These are phyloP conservation scores for Lepus americanus DNA, from an alignment of 2,113 vertebrate genomes.

Conservation along the genomic window DNA sequence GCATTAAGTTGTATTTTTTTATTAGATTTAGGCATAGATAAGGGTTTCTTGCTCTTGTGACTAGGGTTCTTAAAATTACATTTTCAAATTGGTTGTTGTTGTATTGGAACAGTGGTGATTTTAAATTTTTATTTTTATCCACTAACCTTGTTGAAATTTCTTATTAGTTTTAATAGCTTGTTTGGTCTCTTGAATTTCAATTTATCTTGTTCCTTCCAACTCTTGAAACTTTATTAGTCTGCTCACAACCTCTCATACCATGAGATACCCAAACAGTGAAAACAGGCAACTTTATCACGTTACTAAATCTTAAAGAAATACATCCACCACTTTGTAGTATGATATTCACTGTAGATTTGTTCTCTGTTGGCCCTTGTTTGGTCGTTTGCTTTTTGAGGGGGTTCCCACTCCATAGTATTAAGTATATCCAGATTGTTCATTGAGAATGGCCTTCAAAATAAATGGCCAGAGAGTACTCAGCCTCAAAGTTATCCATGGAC, in stretches of 20 bases:
- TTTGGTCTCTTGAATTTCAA: constrained; percentile 63
- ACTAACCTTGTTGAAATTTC: constrained; percentile 62
- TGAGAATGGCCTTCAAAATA: not conserved
- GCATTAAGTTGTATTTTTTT: constrained; percentile 30
- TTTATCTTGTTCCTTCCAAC: constrained; percentile 46
- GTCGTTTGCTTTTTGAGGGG: too few relatives aligned
- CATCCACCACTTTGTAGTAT: not conserved
- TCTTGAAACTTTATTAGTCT: constrained; percentile 49
- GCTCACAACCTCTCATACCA: constrained; percentile 24
- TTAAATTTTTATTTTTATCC: constrained; percentile 69
- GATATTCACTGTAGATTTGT: not conserved
- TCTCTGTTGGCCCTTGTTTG: not conserved
- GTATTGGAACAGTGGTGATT: not conserved
- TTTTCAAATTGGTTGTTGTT: constrained; percentile 65
- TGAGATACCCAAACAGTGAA: constrained; percentile 53
- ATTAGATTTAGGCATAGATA: constrained; percentile 55
- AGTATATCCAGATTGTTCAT: not conserved
- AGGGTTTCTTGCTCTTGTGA: constrained; percentile 35
- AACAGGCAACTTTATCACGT: constrained; percentile 3
- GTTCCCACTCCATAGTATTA: not conserved
- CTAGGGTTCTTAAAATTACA: constrained; percentile 62
- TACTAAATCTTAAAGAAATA: constrained; percentile 46
- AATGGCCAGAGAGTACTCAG: constrained; percentile 1
- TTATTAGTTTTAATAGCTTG: constrained; percentile 63
- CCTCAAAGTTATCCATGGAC: not conserved